Percentiles rank a stretch among this genome's conserved stretches.
Evolutionary conservation across 2,113 vertebrate species (phyloP).

Genomic region (Cyanocitta stelleri): DNA sequence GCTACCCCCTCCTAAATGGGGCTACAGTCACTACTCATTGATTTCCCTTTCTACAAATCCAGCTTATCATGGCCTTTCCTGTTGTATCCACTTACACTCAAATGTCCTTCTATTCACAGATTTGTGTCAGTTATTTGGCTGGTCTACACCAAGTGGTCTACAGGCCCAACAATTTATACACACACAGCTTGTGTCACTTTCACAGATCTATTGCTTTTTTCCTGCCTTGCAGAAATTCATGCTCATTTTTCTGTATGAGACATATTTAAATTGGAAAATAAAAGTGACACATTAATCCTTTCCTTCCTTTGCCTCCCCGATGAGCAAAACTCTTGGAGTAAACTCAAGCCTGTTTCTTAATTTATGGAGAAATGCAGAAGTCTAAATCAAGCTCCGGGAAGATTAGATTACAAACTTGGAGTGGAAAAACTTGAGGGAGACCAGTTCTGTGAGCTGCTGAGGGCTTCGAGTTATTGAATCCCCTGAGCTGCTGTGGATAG

Average conservation of each 20-base stretch:
- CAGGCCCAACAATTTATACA: background rate
- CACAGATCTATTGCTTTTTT: background rate
- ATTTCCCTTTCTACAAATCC: background rate
- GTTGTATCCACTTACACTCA: background rate
- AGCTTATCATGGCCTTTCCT: background rate
- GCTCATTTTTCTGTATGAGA: background rate
- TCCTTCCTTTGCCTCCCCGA: conserved; percentile 40
- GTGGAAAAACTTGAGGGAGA: background rate
- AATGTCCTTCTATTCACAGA: background rate
- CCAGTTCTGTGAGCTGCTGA: background rate
- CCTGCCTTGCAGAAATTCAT: background rate
- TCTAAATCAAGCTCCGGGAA: background rate
- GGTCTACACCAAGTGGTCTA: background rate
- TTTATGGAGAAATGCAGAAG: conserved; percentile 22
- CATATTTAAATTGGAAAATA: conserved; percentile 27
- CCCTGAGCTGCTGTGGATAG: accelerated
- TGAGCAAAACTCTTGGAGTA: background rate
- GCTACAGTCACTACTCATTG: background rate
- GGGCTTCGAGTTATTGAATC: background rate
- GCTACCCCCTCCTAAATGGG: background rate
- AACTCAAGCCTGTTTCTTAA: background rate
- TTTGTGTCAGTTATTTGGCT: background rate
- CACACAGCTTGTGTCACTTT: background rate
- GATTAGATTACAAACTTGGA: background rate
- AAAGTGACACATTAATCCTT: conserved; percentile 47